Conservation (phyloP, 2,797 vertebrate species). For the Enteromius unitaeniatus region DNA sequence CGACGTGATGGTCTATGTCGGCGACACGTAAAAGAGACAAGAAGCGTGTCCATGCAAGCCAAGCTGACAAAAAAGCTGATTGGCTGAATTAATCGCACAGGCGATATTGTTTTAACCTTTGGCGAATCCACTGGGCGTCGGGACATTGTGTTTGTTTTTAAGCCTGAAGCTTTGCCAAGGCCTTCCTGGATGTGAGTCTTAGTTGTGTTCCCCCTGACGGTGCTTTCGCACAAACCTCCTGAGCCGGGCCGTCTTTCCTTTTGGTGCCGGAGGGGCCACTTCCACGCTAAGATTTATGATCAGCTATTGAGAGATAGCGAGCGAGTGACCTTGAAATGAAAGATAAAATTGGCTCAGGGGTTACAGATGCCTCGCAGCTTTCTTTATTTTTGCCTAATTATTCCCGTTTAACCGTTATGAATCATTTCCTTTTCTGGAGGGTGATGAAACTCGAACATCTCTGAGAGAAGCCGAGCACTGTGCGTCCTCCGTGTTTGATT, state of each 20-base stretch:
- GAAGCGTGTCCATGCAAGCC: not conserved
- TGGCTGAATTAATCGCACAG: constrained; percentile 78
- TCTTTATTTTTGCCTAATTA: not conserved
- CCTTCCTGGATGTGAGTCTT: constrained; percentile 64
- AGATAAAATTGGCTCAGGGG: constrained; percentile 28
- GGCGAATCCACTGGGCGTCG: constrained; percentile 75
- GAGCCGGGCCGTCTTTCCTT: constrained; percentile 25
- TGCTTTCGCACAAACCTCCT: constrained; percentile 50
- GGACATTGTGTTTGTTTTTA: constrained; percentile 82
- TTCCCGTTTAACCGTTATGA: constrained; percentile 14
- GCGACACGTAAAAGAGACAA: constrained; percentile 36
- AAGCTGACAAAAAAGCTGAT: constrained; percentile 65
- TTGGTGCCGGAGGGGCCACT: constrained; percentile 49
- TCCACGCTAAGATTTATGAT: constrained; percentile 54
- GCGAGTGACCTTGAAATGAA: constrained; percentile 19
- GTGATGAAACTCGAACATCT: constrained; percentile 33
- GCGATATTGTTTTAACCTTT: constrained; percentile 84
- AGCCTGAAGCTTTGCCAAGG: constrained; percentile 73
- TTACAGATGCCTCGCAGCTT: constrained; percentile 5
- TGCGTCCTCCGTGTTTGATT: constrained; percentile 21
- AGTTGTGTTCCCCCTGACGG: constrained; percentile 51
- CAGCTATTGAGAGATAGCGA: constrained; percentile 19
- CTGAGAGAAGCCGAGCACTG: constrained; percentile 32
- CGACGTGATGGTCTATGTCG: constrained; percentile 69
- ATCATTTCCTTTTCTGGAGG: constrained; percentile 25